These are phyloP conservation scores for Linnaemya tessellans DNA, from an alignment of 2,888 invertebrate species.

Conservation along the genomic window DNA sequence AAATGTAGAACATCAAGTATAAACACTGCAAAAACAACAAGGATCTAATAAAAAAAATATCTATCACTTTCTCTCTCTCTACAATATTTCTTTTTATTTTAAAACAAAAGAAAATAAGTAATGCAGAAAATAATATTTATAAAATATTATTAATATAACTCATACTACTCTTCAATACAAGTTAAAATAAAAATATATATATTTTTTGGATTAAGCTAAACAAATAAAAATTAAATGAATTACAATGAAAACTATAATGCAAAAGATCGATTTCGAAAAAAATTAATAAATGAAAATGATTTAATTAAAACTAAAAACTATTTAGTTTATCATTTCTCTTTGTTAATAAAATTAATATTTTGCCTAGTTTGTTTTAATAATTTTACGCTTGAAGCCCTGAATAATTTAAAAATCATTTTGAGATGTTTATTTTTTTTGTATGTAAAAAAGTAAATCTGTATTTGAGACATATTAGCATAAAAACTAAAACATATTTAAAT, in stretches of 20 bases:
- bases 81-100: conserved; percentile 46
- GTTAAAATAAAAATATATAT: conserved; percentile 47
- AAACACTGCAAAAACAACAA: conserved; percentile 59
- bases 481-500: conserved; percentile 2
- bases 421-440: conserved; percentile 43
- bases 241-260: conserved; percentile 56
- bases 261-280: conserved; percentile 47
- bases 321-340: conserved; percentile 49
- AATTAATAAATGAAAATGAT: conserved; percentile 50
- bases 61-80: conserved; percentile 46
- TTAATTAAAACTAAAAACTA: conserved; percentile 48
- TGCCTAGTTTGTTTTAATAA: conserved; percentile 39
- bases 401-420: conserved; percentile 51
- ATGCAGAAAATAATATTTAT: conserved; percentile 63
- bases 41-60: conserved; percentile 48
- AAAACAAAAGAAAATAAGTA: conserved; percentile 31
- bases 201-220: conserved; percentile 73
- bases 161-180: conserved; percentile 62
- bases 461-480: conserved; percentile 46
- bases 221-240: conserved; percentile 58
- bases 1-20: conserved; percentile 30
- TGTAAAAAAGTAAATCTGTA: conserved; percentile 39
- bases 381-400: conserved; percentile 60
- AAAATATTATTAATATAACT: conserved; percentile 65
- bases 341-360: conserved; percentile 44